Evolutionary conservation across 1,140 invertebrate genomes (phyloP), one percentile per base, ranked within the genome.

Genomic region (Lasioglossum albipes): DNA sequence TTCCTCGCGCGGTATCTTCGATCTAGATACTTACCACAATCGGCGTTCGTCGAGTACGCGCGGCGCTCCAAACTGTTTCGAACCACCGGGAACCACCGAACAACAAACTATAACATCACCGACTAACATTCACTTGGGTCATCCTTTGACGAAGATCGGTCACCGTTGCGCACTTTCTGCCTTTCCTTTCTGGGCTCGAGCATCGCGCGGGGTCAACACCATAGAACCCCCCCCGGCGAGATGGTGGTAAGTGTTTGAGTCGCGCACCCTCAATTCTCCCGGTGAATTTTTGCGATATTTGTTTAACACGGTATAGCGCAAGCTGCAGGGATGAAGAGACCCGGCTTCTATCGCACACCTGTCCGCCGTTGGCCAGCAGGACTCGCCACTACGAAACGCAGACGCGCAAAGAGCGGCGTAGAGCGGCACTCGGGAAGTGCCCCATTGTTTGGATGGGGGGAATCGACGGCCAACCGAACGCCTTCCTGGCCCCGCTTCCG

Each of bases 341-440:
- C 6, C 42, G 13, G 10, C 62, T 12, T 6, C 3, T 10, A 69
- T 12, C 10, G 10, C 36, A 36, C 70, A 79, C 77, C 61, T 79
- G 77, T 66, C 42, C 31, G 54, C 66, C 75, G 64, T 72, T 61
- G 69, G 65, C 69, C 73, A 61, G 64, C 73, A 70, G 73, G 71
- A 83, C 76, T 85, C 84, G 84, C 59, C 73, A 66, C 75, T 83
- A 73, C 42, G 70, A 86, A 86, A 83, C 84, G 62, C 68, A 57
- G 57, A 70, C 65, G 72, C 68, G 82, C 36, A 76, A 83, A 77
- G 66, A 83, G 71, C 78, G 57, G 72, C 59, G 49, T 36, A 68
- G 71, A 75, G 64, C 65, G 75, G 68, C 72, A 87, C 85, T 84
- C 82, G 82, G 82, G 74, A 85, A 84, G 82, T 81, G 68, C 77